Evolutionary conservation across 2,113 vertebrate species (phyloP), one percentile per base, ranked within the genome.

Genomic region (Triplophysa rosa): DNA sequence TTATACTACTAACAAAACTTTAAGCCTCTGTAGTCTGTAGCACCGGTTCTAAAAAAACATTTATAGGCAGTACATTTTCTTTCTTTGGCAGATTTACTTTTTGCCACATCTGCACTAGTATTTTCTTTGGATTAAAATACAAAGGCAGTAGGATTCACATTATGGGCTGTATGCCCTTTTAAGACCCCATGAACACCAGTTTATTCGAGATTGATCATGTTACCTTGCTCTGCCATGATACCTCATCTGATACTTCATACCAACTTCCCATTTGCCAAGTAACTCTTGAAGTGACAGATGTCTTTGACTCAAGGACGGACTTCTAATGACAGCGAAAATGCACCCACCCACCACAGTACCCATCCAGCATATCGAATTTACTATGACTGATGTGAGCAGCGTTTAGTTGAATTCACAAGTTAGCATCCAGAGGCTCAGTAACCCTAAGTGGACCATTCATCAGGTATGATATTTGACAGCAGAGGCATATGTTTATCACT

Each of bases 241-340:
- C 83, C 86, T 87, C 89, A 92, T 92, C 84, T 87, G 90, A 90
- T 90, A 90, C 88, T 84, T 84, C 91, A 86, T 91, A 56, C 19
- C 88, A 90, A 42, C 40, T 29, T 29, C 89, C 86, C 87, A 88
- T 88, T 86, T 87, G 85, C 85, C 77, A 80, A 90, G 87, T 84
- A 88, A 85, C 58, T 82, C 87, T 87, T 88, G 82, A 17, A 37
- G 80, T 89, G 89, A 93, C 84, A 80, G 83, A 92, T 92, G 81
- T 67, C 66, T 80, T 61, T 63, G 29, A 40, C 42, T 78, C 91
- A 93, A 93, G 93, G 93, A 91, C 90, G 79, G 81, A 82, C 56
- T 78, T 82, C 84, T 90, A 90, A 92, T 90, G 87, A 85, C 66
- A 83, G 80, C 85, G 72, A 77, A 82, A 86, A 85, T 16, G 14